Base-by-base conservation (phyloP, 2,888 invertebrate genomes). In the Crossocerus cetratus region DNA sequence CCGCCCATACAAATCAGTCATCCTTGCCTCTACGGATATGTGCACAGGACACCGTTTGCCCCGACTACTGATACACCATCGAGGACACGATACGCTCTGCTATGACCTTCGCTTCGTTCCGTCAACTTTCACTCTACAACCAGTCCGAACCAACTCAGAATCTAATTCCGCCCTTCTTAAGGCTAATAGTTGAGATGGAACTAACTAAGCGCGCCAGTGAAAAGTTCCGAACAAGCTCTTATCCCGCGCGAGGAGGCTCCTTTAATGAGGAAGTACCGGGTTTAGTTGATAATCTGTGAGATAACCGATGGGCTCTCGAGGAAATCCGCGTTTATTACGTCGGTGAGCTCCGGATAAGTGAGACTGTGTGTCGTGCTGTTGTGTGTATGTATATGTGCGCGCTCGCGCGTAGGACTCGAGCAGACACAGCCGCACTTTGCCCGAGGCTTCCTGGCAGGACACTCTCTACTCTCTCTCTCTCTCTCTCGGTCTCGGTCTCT, bases 361-460 rank as follows among this genome's bases (percentile, higher is more conserved):
- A 32, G 32, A 32, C 32, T 32, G 32, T 32, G 32, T 32, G 44
- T 65, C 54, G 44, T 61, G 69, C 65, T 65, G 72, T 69, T 74
- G 65, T 22, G 60, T 56, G 66, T 54, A 68, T 22, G 60, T 56
- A 66, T 54, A 68, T 60, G 59, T 78, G 76, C 56, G 66, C 72
- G 8, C 77, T 55, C 67, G 56, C 67, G 74, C 76, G 81, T 78
- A 74, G 76, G 76, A 80, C 76, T 69, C 62, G 72, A 76, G 62
- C 75, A 74, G n/a, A n/a, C 32, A 32, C 8, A 32, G 82, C 69
- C 78, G n/a, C n/a, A 82, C 82, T 82, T 82, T 80, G 81, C 80
- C 76, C 74, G 82, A 76, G 81, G 80, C 82, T 8, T 11, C 11
- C 73, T 76, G 76, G 77, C 80, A 32, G 32, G 32, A 32, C 32